phyloP scores from a whole-genome alignment of 2,797 vertebrate species.

The Erethizon dorsatum region DNA sequence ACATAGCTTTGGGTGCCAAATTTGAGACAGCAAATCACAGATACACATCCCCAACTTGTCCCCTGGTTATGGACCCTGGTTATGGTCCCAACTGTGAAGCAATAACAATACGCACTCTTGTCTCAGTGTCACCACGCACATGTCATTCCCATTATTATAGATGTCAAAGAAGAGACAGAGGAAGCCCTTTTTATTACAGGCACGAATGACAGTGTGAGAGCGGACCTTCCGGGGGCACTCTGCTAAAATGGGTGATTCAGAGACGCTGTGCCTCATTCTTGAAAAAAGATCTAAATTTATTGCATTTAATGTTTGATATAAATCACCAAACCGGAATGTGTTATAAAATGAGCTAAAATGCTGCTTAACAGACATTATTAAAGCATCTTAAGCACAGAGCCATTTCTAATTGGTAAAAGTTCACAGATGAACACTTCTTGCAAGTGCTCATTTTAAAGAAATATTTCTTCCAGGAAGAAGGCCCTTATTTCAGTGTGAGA shows the following conservation, averaged over 20 bases:
- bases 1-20: constrained; percentile 16
- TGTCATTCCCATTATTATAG: constrained; percentile 70
- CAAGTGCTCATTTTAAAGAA: constrained; percentile 82
- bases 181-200: constrained; percentile 69
- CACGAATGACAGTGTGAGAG: constrained; percentile 65
- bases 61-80: constrained; percentile 26
- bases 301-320: constrained; percentile 84
- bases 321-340: constrained; percentile 81
- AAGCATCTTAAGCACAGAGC: constrained; percentile 80
- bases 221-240: constrained; percentile 65
- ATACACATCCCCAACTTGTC: background rate
- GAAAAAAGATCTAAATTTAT: constrained; percentile 84
- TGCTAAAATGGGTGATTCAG: constrained; percentile 79
- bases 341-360: constrained; percentile 87
- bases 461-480: constrained; percentile 85
- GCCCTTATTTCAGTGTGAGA: constrained; percentile 78
- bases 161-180: constrained; percentile 66
- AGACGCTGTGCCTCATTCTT: constrained; percentile 63
- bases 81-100: constrained; percentile 13
- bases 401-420: constrained; percentile 85
- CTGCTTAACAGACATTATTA: constrained; percentile 85
- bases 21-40: constrained; percentile 8
- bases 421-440: constrained; percentile 82
- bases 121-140: constrained; percentile 47
- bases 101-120: constrained; percentile 42